Evolutionary conservation across 2,888 invertebrate genomes (phyloP).

Genomic region (Norana najaformis): DNA sequence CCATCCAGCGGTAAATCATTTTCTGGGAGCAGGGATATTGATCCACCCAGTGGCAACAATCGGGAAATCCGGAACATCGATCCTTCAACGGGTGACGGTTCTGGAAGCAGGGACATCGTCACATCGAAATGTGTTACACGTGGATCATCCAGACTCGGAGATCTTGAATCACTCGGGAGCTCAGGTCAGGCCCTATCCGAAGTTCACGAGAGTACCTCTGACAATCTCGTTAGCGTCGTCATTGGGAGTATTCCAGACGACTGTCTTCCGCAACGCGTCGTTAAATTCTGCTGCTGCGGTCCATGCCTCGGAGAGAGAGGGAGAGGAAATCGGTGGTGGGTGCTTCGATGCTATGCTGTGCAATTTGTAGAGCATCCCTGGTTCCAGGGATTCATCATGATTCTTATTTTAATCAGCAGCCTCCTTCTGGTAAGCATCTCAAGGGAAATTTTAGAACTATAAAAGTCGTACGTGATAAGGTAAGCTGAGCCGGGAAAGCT

Average conservation of each 20-base stretch:
- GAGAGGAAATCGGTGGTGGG: slow-evolving; percentile 62
- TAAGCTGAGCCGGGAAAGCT: too few relatives aligned
- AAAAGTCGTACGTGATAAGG: background rate
- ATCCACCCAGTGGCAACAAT: background rate
- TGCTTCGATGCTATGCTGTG: slow-evolving; percentile 85
- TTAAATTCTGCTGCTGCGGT: background rate
- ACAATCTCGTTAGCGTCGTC: slow-evolving; percentile 64
- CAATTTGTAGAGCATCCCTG: slow-evolving; percentile 96
- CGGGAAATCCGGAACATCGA: background rate
- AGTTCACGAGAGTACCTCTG: background rate
- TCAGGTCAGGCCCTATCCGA: background rate
- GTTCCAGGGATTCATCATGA: slow-evolving; percentile 97
- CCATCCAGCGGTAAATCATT: background rate
- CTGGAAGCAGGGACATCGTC: too few relatives aligned
- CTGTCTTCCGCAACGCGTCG: slow-evolving; percentile 67
- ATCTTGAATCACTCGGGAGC: background rate
- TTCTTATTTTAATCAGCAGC: slow-evolving; percentile 96
- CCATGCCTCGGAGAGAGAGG: background rate
- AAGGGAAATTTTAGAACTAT: background rate
- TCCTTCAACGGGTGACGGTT: background rate
- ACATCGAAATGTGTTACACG: background rate
- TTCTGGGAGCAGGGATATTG: background rate
- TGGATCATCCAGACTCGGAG: background rate
- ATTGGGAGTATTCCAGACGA: slow-evolving; percentile 81
- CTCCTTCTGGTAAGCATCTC: slow-evolving; percentile 83